Conservation (phyloP, 2,888 invertebrate species). For the Sceliomorpha sp. region DNA sequence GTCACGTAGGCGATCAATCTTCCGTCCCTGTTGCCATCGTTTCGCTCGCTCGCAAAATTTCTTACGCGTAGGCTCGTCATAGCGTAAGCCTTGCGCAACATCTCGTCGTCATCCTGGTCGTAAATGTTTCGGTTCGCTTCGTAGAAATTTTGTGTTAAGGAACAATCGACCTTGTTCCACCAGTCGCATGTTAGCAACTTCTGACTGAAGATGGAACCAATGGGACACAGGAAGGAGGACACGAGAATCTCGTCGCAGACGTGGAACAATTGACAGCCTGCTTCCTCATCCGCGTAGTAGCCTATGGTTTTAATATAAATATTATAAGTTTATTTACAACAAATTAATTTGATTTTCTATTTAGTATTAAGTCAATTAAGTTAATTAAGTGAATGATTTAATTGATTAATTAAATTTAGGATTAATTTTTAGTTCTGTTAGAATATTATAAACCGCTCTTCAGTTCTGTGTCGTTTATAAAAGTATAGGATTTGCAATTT, state of each 20-base stretch:
- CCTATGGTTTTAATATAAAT: constrained; percentile 77
- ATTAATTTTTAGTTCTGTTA: no score
- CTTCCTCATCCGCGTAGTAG: constrained; percentile 85
- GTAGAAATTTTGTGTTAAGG: constrained; percentile 80
- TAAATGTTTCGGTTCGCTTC: constrained; percentile 79
- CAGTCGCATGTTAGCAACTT: constrained; percentile 85
- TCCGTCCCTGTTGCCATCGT: constrained; percentile 59
- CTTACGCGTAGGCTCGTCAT: constrained; percentile 82
- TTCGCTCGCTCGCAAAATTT: constrained; percentile 58
- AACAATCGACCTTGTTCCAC: constrained; percentile 86
- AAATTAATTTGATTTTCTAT: no score
- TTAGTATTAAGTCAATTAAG: no score
- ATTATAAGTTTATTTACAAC: no score
- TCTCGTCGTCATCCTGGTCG: constrained; percentile 79
- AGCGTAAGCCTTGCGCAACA: constrained; percentile 83
- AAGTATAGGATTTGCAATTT: no score
- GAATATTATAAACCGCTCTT: no score
- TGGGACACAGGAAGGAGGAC: constrained; percentile 85
- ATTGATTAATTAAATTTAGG: no score
- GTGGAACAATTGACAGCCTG: constrained; percentile 86
- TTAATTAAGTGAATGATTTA: no score
- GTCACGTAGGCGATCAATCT: constrained; percentile 46
- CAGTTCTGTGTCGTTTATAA: no score
- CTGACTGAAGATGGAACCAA: constrained; percentile 86
- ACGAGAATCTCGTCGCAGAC: constrained; percentile 83